A percentile compares a stretch with the other conserved stretches of the same genome.
Evolutionary conservation across 2,797 vertebrate genomes (phyloP).

Genomic region (Lacerta agilis): DNA sequence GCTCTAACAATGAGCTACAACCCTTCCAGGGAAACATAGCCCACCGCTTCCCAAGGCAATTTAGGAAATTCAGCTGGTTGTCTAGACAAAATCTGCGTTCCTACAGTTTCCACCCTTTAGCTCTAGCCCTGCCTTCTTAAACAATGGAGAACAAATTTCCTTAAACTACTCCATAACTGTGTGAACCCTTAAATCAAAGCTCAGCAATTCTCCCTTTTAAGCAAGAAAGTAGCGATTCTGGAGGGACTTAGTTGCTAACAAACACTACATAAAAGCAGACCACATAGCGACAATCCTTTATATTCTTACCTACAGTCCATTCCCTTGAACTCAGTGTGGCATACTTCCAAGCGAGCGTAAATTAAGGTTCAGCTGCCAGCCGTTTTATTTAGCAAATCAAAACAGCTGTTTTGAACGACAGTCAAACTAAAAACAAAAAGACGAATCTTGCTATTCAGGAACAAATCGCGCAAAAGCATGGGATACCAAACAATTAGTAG

Average conservation of each 20-base stretch:
- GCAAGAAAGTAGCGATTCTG: neutral
- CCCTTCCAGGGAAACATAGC: too few species aligned
- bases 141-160: too few species aligned
- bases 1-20: too few species aligned
- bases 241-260: neutral
- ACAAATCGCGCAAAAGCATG: constrained; percentile 54
- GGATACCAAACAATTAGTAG: constrained; percentile 23
- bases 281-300: neutral
- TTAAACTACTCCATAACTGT: too few species aligned
- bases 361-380: neutral
- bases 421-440: neutral
- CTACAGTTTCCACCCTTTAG: too few species aligned
- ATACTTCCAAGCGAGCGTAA: neutral
- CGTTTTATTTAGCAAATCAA: constrained; percentile 7
- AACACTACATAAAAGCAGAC: neutral
- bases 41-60: too few species aligned
- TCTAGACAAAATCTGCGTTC: too few species aligned
- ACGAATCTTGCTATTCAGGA: neutral
- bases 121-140: too few species aligned
- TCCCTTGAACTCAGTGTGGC: neutral
- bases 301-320: neutral
- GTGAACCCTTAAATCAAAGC: neutral
- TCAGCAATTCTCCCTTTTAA: neutral
- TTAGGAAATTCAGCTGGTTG: too few species aligned
- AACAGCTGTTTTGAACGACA: neutral